These are phyloP conservation scores for Bufo gargarizans DNA, from an alignment of 2,113 vertebrate species.

Conservation along the genomic window DNA sequence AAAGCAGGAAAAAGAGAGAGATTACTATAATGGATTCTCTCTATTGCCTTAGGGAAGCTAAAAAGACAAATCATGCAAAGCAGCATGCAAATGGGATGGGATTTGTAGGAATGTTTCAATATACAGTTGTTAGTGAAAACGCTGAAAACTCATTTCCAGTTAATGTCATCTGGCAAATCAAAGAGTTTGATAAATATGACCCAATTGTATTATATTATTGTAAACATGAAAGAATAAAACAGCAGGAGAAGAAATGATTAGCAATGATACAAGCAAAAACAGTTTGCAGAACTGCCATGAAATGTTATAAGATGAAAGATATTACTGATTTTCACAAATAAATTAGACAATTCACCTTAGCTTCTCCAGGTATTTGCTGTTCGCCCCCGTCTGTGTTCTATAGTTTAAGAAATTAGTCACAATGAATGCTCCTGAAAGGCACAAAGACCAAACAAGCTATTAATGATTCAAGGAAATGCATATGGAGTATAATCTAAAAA, in stretches of 20 bases:
- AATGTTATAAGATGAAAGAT: slow-evolving; percentile 5
- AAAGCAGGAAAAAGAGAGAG: slow-evolving; percentile 22
- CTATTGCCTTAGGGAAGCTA: slow-evolving; percentile 35
- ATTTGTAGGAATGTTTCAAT: slow-evolving; percentile 37
- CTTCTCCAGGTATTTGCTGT: neutral
- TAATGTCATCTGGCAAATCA: slow-evolving; percentile 38
- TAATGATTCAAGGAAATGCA: neutral
- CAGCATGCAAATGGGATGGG: slow-evolving; percentile 35
- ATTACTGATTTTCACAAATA: slow-evolving; percentile 20
- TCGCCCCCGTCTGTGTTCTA: neutral
- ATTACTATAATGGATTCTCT: slow-evolving; percentile 41
- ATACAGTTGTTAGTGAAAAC: slow-evolving; percentile 29
- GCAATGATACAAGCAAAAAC: slow-evolving; percentile 24
- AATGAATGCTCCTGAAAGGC: neutral
- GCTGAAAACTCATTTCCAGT: slow-evolving; percentile 33
- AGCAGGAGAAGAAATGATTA: slow-evolving; percentile 34
- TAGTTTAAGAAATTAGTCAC: neutral
- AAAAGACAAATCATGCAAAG: slow-evolving; percentile 33
- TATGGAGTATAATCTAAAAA: neutral
- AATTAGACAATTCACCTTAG: neutral
- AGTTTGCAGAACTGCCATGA: neutral
- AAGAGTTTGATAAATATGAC: slow-evolving; percentile 44
- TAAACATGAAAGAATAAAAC: slow-evolving; percentile 22
- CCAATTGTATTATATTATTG: slow-evolving; percentile 19
- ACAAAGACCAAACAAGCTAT: neutral